Conservation (phyloP, 1,140 invertebrate species). For the Parasteatoda tepidariorum region DNA sequence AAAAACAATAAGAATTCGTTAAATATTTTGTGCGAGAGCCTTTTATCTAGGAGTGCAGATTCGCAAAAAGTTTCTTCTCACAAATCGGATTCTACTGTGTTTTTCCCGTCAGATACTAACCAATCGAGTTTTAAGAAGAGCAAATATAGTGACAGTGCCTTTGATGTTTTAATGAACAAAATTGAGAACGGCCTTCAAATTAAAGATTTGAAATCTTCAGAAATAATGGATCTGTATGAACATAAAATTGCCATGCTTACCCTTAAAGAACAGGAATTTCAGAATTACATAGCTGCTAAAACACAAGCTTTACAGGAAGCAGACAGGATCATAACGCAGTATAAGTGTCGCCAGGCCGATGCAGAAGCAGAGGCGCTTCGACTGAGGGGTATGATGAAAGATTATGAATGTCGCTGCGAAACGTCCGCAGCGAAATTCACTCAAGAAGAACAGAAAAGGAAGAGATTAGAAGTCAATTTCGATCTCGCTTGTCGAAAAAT, state of each 20-base stretch:
- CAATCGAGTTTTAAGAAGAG: not conserved
- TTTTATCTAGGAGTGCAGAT: not conserved
- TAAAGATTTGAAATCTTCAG: constrained; percentile 67
- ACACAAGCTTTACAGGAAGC: constrained; percentile 67
- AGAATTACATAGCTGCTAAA: constrained; percentile 69
- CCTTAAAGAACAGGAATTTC: constrained; percentile 68
- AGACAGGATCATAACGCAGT: constrained; percentile 68
- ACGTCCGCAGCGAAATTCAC: constrained; percentile 36
- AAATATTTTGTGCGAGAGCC: constrained; percentile 27
- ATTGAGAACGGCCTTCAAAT: constrained; percentile 63
- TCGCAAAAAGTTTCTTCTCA: not conserved
- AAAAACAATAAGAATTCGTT: not conserved
- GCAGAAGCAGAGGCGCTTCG: constrained; percentile 68
- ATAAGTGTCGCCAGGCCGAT: constrained; percentile 66
- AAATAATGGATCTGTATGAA: constrained; percentile 69
- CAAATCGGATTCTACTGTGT: not conserved
- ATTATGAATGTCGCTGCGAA: constrained; percentile 25
- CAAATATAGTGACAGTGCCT: not conserved
- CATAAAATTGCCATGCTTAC: constrained; percentile 65
- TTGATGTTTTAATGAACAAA: constrained; percentile 43
- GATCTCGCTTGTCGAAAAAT: constrained; percentile 7
- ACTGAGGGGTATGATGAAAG: constrained; percentile 65
- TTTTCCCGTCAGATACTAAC: not conserved
- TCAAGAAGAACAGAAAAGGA: not conserved
- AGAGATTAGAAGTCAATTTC: not conserved